These are phyloP conservation scores for Xestia xanthographa DNA, from an alignment of 2,888 invertebrate genomes.

Conservation along the genomic window DNA sequence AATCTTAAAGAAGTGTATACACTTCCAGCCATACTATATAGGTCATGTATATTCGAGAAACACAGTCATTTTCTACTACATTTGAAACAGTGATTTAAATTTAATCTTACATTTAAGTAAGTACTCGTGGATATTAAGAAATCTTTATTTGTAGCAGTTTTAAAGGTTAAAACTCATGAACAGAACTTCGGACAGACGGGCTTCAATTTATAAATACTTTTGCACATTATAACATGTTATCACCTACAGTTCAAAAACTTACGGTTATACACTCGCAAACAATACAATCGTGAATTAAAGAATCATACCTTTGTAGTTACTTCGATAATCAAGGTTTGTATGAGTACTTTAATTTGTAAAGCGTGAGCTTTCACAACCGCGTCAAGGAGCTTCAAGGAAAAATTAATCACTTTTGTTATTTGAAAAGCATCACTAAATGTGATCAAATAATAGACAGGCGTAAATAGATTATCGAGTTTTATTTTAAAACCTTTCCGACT, in stretches of 20 bases:
- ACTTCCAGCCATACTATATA: neutral
- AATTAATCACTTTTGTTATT: neutral
- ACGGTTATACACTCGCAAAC: neutral
- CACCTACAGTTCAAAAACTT: neutral
- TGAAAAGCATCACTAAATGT: neutral
- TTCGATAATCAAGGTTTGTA: conserved; percentile 35
- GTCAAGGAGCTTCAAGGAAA: conserved; percentile 37
- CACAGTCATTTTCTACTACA: neutral
- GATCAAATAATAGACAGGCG: neutral
- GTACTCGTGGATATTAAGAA: neutral
- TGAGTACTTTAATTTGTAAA: conserved; percentile 17
- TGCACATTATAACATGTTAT: neutral
- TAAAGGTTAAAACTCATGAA: neutral
- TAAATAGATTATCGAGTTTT: neutral
- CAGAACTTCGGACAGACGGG: neutral
- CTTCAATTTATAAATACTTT: neutral
- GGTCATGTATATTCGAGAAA: neutral
- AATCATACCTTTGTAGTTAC: neutral
- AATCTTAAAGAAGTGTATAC: neutral
- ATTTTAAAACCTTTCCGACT: neutral
- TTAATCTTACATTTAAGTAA: neutral
- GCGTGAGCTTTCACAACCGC: conserved; percentile 37
- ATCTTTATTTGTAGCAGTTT: neutral
- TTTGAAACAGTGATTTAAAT: neutral
- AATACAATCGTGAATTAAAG: neutral